Base-by-base conservation (phyloP, 2,888 invertebrate genomes). In the Argyresthia albistria region DNA sequence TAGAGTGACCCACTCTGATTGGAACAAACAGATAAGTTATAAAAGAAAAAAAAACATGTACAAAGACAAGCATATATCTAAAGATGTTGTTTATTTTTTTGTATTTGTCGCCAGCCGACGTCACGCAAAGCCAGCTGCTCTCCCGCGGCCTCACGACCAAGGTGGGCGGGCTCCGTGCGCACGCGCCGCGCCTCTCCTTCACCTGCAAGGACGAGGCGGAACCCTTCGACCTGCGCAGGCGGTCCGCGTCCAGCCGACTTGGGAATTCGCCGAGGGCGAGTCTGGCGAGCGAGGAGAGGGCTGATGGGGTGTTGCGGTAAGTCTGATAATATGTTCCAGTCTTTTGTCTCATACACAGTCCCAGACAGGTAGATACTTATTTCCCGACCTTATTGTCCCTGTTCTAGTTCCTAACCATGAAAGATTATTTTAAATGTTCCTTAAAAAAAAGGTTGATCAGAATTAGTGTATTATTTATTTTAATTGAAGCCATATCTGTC, bases 261-360 rank as follows among this genome's bases (percentile, higher is more conserved):
- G 82, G 87, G 3, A 78, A 69, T 59, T 86, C 88, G 0, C 88
- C 89, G 0, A 62, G 89, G 25, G 65, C 78, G 14, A 89, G 89
- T 54, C 77, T 89, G 35, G 83, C 88, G 0, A 81, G 83, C 42
- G 86, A 86, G 11, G 88, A 88, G 9, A 62, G 82, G 52, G 59
- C 66, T 8, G 87, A 92, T 69, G 91, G 92, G 11, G 76, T 25
- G 25, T 91, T 11, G 83, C 90, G 15, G 80, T 93, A 35, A 90
- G 92, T 92, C 92, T n/a, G 60, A 73, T 10, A n/a, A n/a, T 25
- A 4, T 25, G 6, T 25, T 25, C 25, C 25, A 25, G 25, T 25
- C 2, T 25, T 6, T 25, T 4, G 25, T 25, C 25, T 6, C 25
- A 25, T 2, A 4, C 25, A 2, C 25, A 25, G 25, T 25, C 25